Conservation (phyloP, 2,888 invertebrate genomes). For the Nomada fucata region DNA sequence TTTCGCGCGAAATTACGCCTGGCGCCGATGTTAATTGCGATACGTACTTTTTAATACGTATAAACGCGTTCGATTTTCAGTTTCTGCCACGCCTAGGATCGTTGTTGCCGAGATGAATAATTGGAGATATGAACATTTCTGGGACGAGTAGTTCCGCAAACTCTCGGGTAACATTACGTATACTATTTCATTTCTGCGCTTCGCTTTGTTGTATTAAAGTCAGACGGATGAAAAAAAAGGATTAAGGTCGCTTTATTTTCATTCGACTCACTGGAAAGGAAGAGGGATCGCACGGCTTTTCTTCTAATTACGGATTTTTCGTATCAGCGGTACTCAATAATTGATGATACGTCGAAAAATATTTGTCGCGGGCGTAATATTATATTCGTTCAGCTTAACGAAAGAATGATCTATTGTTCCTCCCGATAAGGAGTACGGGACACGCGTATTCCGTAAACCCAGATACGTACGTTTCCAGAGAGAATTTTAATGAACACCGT, state of each 20-base stretch:
- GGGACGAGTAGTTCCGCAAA: too few relatives aligned
- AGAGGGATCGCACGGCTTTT: neutral
- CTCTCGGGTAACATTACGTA: too few relatives aligned
- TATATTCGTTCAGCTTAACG: neutral
- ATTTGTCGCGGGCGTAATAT: neutral
- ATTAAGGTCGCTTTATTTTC: neutral
- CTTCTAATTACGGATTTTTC: neutral
- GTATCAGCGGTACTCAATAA: neutral
- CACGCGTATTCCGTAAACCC: neutral
- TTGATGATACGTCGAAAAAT: neutral
- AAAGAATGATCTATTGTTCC: neutral
- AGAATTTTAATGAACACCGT: constrained; percentile 14
- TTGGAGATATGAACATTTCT: too few relatives aligned
- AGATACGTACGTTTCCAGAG: neutral
- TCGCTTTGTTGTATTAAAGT: neutral
- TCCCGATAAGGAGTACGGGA: neutral
- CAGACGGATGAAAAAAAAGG: neutral
- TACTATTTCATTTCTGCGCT: too few relatives aligned
- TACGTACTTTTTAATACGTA: too few relatives aligned
- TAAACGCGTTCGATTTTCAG: too few relatives aligned
- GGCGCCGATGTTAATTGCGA: too few relatives aligned
- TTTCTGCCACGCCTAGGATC: too few relatives aligned
- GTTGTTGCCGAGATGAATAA: too few relatives aligned
- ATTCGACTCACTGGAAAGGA: neutral
- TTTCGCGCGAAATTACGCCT: too few relatives aligned